Percentiles rank a stretch among this genome's conserved stretches.
Conservation (phyloP, 1,140 invertebrate genomes). For the Dreissena rostriformis region DNA sequence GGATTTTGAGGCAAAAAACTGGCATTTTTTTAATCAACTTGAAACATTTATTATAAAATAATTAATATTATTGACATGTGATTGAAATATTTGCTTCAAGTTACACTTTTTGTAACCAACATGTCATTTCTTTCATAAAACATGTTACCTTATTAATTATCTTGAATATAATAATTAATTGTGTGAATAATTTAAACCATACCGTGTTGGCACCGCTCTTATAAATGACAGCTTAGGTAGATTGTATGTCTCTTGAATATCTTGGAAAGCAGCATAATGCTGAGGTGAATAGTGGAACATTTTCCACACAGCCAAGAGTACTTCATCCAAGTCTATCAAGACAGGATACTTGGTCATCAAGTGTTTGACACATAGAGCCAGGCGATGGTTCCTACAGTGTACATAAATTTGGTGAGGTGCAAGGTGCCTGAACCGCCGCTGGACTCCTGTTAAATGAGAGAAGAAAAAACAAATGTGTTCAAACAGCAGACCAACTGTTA, state of each 20-base stretch:
- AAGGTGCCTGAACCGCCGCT: conserved; percentile 37
- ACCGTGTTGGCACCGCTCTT: conserved; percentile 8
- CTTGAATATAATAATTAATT: conserved; percentile 21
- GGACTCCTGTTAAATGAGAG: conserved; percentile 12
- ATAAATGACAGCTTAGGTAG: too few relatives aligned
- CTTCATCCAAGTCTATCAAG: conserved; percentile 27
- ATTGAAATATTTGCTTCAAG: too few relatives aligned
- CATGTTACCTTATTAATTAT: not conserved
- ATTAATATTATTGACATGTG: too few relatives aligned
- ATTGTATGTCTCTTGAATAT: too few relatives aligned
- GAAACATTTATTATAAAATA: too few relatives aligned
- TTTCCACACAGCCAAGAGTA: conserved; percentile 18
- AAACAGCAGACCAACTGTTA: too few relatives aligned
- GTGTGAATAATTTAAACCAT: not conserved
- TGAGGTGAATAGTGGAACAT: conserved; percentile 26
- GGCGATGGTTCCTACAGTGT: conserved; percentile 27
- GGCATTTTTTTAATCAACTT: too few relatives aligned
- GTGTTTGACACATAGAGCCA: conserved; percentile 26
- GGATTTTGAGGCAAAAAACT: too few relatives aligned
- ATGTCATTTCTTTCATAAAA: too few relatives aligned
- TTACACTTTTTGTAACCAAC: too few relatives aligned
- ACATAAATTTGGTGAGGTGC: conserved; percentile 11
- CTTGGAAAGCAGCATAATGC: conserved; percentile 27
- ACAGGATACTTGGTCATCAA: conserved; percentile 27
- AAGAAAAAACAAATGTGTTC: too few relatives aligned